Conservation (phyloP, 2,797 vertebrate genomes). For the Scolopax bukidnonensis region DNA sequence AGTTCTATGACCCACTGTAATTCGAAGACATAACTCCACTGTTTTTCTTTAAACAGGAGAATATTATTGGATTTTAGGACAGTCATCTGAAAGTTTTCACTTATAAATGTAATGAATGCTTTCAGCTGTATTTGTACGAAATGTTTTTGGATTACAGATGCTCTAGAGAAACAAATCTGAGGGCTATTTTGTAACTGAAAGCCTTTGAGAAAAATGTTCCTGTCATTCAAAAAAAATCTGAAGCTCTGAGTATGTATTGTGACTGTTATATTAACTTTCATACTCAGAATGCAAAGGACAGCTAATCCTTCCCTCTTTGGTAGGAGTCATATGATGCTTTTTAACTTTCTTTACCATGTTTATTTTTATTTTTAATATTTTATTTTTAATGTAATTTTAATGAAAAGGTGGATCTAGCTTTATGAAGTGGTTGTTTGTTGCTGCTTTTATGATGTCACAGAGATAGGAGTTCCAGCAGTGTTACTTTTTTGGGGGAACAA, state of each 20-base stretch:
- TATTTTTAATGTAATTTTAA: slow-evolving; percentile 54
- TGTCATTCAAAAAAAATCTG: slow-evolving; percentile 28
- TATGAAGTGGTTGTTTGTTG: slow-evolving; percentile 13
- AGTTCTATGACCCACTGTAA: not conserved
- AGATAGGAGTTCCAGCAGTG: not conserved
- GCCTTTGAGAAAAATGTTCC: slow-evolving; percentile 36
- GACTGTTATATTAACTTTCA: slow-evolving; percentile 28
- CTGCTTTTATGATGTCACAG: not conserved
- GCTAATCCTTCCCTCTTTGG: slow-evolving; percentile 10
- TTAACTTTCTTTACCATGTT: not conserved
- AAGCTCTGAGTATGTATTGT: slow-evolving; percentile 6
- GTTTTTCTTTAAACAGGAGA: not conserved
- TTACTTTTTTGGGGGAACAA: not conserved
- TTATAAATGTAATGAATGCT: not conserved
- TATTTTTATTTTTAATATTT: slow-evolving; percentile 36
- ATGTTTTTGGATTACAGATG: slow-evolving; percentile 40
- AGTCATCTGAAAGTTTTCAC: slow-evolving; percentile 13
- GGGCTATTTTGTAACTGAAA: slow-evolving; percentile 43
- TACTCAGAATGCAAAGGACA: slow-evolving; percentile 13
- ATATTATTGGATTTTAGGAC: not conserved
- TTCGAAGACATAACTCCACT: not conserved
- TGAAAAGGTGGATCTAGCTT: slow-evolving; percentile 22
- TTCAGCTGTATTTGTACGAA: slow-evolving; percentile 26
- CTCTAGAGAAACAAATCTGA: slow-evolving; percentile 34
- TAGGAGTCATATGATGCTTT: not conserved